These are phyloP conservation scores for Channa maculata DNA, from an alignment of 2,113 vertebrate genomes.

Conservation along the genomic window DNA sequence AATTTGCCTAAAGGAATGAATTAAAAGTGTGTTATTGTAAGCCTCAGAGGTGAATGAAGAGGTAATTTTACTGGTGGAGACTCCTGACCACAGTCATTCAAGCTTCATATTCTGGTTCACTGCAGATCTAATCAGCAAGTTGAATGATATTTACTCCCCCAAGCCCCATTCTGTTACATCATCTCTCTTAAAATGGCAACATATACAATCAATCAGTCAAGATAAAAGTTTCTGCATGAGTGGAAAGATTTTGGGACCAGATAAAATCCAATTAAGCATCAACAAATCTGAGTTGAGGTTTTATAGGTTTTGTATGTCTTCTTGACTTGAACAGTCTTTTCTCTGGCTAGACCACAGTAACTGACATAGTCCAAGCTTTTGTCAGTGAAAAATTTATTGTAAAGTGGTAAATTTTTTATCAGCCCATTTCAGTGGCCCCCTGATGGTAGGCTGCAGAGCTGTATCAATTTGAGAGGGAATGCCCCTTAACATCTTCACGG, in stretches of 20 bases:
- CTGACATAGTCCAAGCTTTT: constrained; percentile 51
- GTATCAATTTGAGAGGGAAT: constrained; percentile 66
- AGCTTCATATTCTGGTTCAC: constrained; percentile 61
- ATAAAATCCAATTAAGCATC: constrained; percentile 12
- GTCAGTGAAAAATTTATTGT: constrained; percentile 79
- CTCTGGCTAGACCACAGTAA: constrained; percentile 37
- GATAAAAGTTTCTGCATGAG: constrained; percentile 25
- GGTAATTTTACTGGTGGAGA: constrained; percentile 54
- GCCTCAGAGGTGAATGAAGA: constrained; percentile 38
- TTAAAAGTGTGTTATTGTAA: constrained; percentile 68
- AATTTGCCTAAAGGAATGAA: constrained; percentile 68
- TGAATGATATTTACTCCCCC: constrained; percentile 63
- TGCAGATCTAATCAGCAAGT: constrained; percentile 70
- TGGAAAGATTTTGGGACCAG: constrained; percentile 31
- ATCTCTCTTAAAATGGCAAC: constrained; percentile 33
- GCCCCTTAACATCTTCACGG: constrained; percentile 51
- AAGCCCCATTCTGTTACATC: constrained; percentile 32
- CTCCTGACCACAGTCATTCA: constrained; percentile 57
- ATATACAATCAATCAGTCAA: constrained; percentile 48
- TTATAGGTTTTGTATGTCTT: constrained; percentile 10
- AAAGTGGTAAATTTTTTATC: constrained; percentile 75
- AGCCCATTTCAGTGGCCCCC: constrained; percentile 75
- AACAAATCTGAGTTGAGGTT: constrained; percentile 2
- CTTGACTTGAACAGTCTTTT: constrained; percentile 26
- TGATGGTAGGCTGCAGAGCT: constrained; percentile 67